Evolutionary conservation across 2,888 invertebrate species (phyloP).

Genomic region (Anoplius nigerrimus): DNA sequence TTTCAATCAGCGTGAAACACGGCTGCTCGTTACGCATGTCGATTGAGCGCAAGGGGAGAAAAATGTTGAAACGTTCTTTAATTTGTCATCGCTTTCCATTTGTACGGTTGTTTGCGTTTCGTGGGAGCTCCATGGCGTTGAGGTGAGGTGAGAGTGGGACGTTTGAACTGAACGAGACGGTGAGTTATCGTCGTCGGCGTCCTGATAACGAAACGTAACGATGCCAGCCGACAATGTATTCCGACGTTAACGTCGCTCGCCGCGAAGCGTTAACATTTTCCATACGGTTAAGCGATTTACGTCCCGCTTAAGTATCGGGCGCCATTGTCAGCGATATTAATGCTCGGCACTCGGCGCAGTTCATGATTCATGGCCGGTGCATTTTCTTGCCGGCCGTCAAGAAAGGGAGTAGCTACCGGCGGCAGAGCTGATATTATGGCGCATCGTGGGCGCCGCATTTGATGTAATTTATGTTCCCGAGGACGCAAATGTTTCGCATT

Average conservation of each 20-base stretch:
- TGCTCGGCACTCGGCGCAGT: too few species aligned
- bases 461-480: slow-evolving; percentile 20
- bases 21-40: too few species aligned
- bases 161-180: background rate
- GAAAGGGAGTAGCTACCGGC: background rate
- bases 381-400: too few species aligned
- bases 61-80: background rate
- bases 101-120: too few species aligned
- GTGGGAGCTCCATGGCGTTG: too few species aligned
- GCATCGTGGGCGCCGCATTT: background rate
- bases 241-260: background rate
- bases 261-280: background rate
- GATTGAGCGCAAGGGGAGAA: too few species aligned
- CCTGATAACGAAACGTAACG: background rate
- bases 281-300: background rate
- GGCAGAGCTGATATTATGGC: slow-evolving; percentile 11
- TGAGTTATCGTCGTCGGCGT: background rate
- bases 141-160: too few species aligned
- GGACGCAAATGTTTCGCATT: slow-evolving; percentile 39
- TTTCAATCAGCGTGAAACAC: too few species aligned
- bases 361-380: too few species aligned
- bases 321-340: too few species aligned
- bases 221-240: background rate
- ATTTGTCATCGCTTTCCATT: background rate
- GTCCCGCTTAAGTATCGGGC: background rate